Base-by-base conservation (phyloP, 2,888 invertebrate genomes). In the Operophtera brumata region DNA sequence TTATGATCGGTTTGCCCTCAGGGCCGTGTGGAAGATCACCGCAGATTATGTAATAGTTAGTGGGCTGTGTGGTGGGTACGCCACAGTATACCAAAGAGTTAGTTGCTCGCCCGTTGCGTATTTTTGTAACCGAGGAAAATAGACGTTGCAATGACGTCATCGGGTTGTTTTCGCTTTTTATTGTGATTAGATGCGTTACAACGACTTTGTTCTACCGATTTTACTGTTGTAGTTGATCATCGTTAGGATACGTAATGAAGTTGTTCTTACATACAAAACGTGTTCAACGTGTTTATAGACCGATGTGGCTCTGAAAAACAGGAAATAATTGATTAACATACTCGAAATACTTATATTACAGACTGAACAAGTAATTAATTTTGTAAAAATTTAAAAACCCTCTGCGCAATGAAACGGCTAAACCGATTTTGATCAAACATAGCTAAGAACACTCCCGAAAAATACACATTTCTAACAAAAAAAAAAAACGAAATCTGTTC, bases 51-150 rank as follows among this genome's bases (percentile, higher is more conserved):
- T 9, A 43, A 20, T 11, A 44, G 39, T 34, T 42, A 10, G 10
- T 36, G 60, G 71, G 80, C 76, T 80, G 80, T 80, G 81, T 79
- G 79, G 32, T 47, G 51, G 20, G 41, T 35, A 28, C 1, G 12
- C n/a, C 50, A 57, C 54, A 51, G 55, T 44, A n/a, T 41, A 57
- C 51, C 51, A 43, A 51, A 50, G 48, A 71, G 75, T 80, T 35
- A 36, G 12, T n/a, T 30, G 20, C 20, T 36, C 32, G 32, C 13
- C 32, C 25, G 39, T 39, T 47, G 59, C 55, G 59, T 62, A 82
- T 82, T 81, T 82, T 72, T 71, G 74, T 75, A 71, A 47, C 57
- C 76, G 20, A 20, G 36, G 32, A 54, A 77, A 81, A 82, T 83
- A 81, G 77, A 65, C 13, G 47, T 12, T 9, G 36, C n/a, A 2